Percentiles rank a stretch among this genome's conserved stretches.
phyloP scores from a whole-genome alignment of 2,888 invertebrate species.

The Arrhopalites spinosus region DNA sequence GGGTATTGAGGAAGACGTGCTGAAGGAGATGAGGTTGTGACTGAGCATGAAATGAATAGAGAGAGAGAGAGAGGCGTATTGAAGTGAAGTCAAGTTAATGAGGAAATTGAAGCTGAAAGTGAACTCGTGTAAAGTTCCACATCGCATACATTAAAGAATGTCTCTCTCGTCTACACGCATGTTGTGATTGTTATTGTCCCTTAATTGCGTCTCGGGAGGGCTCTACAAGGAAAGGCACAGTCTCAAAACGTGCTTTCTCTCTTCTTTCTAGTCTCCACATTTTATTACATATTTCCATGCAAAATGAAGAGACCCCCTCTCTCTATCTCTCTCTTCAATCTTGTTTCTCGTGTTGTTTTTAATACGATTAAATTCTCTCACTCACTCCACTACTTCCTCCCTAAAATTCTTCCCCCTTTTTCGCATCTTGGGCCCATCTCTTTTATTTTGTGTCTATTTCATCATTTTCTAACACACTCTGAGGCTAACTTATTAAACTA shows the following conservation, averaged over 20 bases:
- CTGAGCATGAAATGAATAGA: background rate
- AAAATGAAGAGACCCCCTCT: slow-evolving; percentile 33
- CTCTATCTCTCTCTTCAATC: background rate
- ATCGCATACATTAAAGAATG: too few relatives aligned
- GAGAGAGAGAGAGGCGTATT: background rate
- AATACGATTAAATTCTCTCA: background rate
- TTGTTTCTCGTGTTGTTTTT: background rate
- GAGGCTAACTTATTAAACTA: too few relatives aligned
- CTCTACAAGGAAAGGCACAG: background rate
- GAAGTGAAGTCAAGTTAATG: slow-evolving; percentile 3
- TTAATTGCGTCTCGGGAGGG: background rate
- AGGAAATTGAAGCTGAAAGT: slow-evolving; percentile 16
- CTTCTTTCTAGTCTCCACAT: background rate
- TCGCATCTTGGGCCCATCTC: too few relatives aligned
- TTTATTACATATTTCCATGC: background rate
- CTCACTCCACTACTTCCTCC: background rate
- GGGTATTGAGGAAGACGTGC: too few relatives aligned
- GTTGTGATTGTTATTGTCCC: background rate
- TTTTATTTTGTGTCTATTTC: background rate
- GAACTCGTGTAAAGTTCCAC: background rate
- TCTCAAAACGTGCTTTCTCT: background rate
- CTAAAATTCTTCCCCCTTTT: background rate
- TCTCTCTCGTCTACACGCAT: background rate
- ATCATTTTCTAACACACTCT: background rate
- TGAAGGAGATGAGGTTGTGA: too few relatives aligned